Evolutionary conservation across 2,888 invertebrate species (phyloP).

Genomic region (Drosophila quinaria): DNA sequence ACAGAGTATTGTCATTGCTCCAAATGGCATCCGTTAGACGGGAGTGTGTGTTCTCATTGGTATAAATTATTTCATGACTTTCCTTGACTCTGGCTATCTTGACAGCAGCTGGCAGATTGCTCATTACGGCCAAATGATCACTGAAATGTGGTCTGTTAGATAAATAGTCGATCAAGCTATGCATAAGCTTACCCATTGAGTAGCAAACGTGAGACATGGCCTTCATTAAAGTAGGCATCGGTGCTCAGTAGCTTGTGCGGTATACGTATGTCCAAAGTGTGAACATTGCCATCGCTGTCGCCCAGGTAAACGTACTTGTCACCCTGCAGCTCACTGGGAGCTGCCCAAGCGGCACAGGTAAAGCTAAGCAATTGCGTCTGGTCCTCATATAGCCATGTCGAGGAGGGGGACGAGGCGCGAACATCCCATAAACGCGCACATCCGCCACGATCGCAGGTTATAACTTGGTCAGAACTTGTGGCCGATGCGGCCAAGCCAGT

Average conservation of each 20-base stretch:
- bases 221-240: constrained; percentile 44
- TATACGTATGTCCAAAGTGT: constrained; percentile 60
- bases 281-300: constrained; percentile 66
- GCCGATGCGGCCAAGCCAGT: constrained; percentile 58
- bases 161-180: neutral
- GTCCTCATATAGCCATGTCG: constrained; percentile 56
- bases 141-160: constrained; percentile 29
- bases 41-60: constrained; percentile 46
- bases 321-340: constrained; percentile 45
- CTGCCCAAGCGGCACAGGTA: constrained; percentile 57
- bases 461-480: constrained; percentile 33
- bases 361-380: constrained; percentile 56
- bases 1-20: constrained; percentile 51
- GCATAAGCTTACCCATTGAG: constrained; percentile 55
- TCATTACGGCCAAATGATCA: constrained; percentile 57
- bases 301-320: constrained; percentile 63
- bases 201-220: constrained; percentile 48
- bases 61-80: constrained; percentile 50
- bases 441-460: constrained; percentile 69
- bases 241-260: constrained; percentile 49
- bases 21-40: constrained; percentile 64
- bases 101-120: constrained; percentile 59
- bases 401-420: constrained; percentile 47
- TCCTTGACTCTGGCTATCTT: constrained; percentile 43
- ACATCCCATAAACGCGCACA: constrained; percentile 66